Conservation (phyloP, 2,888 invertebrate species). For the Drosophila meridiana region DNA sequence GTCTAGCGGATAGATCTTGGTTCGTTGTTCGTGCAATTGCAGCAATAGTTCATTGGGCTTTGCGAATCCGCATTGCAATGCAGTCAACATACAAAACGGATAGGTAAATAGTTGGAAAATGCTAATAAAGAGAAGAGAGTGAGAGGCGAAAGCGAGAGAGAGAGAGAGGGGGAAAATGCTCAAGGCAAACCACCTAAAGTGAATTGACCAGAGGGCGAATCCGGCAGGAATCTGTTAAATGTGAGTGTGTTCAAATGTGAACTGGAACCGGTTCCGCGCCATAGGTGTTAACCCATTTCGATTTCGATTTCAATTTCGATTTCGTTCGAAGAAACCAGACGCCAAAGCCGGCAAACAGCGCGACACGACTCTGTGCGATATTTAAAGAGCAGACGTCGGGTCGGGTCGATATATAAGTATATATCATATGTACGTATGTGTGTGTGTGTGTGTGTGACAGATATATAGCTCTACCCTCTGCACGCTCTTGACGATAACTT, state of each 20-base stretch:
- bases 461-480: constrained; percentile 4
- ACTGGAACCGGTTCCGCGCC: constrained; percentile 67
- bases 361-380: constrained; percentile 51
- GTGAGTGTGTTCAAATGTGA: constrained; percentile 16
- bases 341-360: constrained; percentile 31
- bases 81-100: constrained; percentile 41
- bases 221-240: constrained; percentile 55
- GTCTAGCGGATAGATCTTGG: constrained; percentile 44
- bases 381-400: constrained; percentile 41
- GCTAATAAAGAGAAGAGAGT: constrained; percentile 2
- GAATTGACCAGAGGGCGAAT: constrained; percentile 48
- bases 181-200: constrained; percentile 73
- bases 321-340: constrained; percentile 34
- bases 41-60: constrained; percentile 80
- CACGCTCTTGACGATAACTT: constrained; percentile 77
- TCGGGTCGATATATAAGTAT: constrained; percentile 17
- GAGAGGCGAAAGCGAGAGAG: constrained; percentile 9
- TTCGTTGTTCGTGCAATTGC: constrained; percentile 57
- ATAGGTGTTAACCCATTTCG: constrained; percentile 80
- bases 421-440: background rate
- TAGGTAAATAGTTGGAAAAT: constrained; percentile 8
- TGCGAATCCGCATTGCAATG: constrained; percentile 80
- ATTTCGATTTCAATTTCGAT: constrained; percentile 55
- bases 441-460: background rate
- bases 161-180: constrained; percentile 49